phyloP scores from a whole-genome alignment of 2,797 vertebrate genomes.

The Muraenolepis orangiensis region DNA sequence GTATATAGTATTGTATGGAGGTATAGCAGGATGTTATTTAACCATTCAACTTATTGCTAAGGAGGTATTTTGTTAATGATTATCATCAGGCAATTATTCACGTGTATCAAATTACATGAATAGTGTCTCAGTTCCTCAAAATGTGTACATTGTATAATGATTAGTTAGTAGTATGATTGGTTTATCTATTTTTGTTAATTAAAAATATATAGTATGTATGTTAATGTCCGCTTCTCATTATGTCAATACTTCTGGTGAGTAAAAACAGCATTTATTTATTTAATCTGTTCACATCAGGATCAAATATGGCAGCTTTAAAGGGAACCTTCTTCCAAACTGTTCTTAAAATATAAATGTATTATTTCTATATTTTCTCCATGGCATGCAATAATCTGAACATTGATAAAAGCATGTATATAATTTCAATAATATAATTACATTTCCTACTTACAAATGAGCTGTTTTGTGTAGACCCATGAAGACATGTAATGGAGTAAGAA shows the following conservation, averaged over 20 bases:
- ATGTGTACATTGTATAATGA: background rate
- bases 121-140: background rate
- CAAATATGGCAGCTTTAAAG: background rate
- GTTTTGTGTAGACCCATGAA: conserved; percentile 53
- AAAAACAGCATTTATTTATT: background rate
- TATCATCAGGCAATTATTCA: background rate
- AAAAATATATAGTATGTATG: background rate
- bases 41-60: background rate
- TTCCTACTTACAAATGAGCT: conserved; percentile 60
- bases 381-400: conserved; percentile 27
- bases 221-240: background rate
- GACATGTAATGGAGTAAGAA: conserved; percentile 20
- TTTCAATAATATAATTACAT: conserved; percentile 20
- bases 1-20: background rate
- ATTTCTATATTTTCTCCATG: conserved; percentile 5
- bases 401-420: conserved; percentile 14
- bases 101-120: background rate
- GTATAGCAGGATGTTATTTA: background rate
- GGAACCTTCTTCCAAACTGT: background rate
- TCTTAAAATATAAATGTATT: background rate
- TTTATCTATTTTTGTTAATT: background rate
- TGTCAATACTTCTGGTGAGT: background rate
- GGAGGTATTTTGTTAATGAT: background rate
- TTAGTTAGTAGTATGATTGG: too few species aligned
- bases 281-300: background rate